Evolutionary conservation across 2,888 invertebrate species (phyloP).

Genomic region (Trimorus sp.): DNA sequence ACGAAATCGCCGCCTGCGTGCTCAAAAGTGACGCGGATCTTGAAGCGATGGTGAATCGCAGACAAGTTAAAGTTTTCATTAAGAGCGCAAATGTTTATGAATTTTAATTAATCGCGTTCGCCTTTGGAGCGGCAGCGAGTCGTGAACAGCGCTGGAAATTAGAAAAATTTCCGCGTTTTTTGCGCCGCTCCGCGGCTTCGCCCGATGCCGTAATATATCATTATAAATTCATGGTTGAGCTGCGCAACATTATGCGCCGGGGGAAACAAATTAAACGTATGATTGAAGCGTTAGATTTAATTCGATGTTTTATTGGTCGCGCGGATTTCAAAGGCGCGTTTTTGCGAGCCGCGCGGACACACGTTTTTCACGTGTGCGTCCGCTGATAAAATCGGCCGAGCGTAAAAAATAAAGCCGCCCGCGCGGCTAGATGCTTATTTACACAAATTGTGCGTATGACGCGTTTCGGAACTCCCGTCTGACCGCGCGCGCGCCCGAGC

Average conservation of each 20-base stretch:
- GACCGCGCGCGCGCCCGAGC: neutral
- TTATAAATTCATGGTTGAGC: slow-evolving; percentile 46
- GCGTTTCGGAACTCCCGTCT: neutral
- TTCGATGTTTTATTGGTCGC: slow-evolving; percentile 24
- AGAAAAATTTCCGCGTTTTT: slow-evolving; percentile 10
- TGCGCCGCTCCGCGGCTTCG: neutral
- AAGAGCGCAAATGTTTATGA: slow-evolving; percentile 36
- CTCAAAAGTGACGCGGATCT: slow-evolving; percentile 22
- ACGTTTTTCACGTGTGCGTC: slow-evolving; percentile 5
- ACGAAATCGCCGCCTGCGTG: slow-evolving; percentile 8
- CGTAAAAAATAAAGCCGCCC: neutral
- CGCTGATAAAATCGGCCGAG: slow-evolving; percentile 12
- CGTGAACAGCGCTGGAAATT: slow-evolving; percentile 29
- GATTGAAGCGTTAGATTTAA: slow-evolving; percentile 22
- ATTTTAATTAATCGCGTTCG: slow-evolving; percentile 48
- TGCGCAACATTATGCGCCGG: slow-evolving; percentile 19
- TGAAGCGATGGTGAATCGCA: slow-evolving; percentile 25
- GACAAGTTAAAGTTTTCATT: slow-evolving; percentile 44
- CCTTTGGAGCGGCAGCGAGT: slow-evolving; percentile 13
- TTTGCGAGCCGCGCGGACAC: neutral
- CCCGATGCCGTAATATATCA: slow-evolving; percentile 27
- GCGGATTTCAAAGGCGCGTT: slow-evolving; percentile 16
- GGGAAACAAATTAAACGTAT: slow-evolving; percentile 29
- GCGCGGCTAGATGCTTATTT: slow-evolving; percentile 2
- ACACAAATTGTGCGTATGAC: slow-evolving; percentile 11